Percentiles rank a stretch among this genome's conserved stretches.
Conservation (phyloP, 2,113 vertebrate genomes). For the Excalfactoria chinensis region DNA sequence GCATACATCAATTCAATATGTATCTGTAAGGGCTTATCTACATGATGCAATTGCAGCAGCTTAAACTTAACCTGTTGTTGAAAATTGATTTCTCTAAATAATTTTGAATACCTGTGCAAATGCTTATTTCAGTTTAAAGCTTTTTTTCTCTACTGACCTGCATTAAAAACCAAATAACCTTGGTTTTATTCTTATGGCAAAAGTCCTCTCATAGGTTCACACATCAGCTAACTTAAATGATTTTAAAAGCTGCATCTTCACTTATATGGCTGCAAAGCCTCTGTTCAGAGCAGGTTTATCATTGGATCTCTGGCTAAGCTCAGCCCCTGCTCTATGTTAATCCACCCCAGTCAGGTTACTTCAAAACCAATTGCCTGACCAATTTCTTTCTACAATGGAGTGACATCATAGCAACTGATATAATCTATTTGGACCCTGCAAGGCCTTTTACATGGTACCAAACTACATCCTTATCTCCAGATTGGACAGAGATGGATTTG, state of each 20-base stretch:
- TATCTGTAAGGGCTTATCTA: conserved; percentile 18
- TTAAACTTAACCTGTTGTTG: conserved; percentile 23
- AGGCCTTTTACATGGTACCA: too few relatives aligned
- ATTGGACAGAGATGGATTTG: too few relatives aligned
- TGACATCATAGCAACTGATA: background rate
- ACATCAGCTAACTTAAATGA: background rate
- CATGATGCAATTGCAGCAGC: background rate
- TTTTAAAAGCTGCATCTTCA: background rate
- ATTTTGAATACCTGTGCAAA: conserved; percentile 33
- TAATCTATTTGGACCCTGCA: too few relatives aligned
- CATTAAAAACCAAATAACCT: conserved; percentile 28
- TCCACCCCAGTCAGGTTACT: rapidly evolving
- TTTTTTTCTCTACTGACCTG: background rate
- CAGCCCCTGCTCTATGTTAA: background rate
- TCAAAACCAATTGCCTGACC: background rate
- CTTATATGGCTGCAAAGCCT: background rate
- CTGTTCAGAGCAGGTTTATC: background rate
- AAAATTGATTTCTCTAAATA: conserved; percentile 43
- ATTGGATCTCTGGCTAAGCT: background rate
- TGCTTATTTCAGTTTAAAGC: conserved; percentile 28
- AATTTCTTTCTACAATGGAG: background rate
- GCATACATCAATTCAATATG: background rate
- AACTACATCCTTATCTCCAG: too few relatives aligned
- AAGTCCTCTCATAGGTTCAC: background rate
- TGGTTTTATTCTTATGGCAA: background rate